Evolutionary conservation across 2,113 vertebrate genomes (phyloP).

Genomic region (Calidris pugnax): DNA sequence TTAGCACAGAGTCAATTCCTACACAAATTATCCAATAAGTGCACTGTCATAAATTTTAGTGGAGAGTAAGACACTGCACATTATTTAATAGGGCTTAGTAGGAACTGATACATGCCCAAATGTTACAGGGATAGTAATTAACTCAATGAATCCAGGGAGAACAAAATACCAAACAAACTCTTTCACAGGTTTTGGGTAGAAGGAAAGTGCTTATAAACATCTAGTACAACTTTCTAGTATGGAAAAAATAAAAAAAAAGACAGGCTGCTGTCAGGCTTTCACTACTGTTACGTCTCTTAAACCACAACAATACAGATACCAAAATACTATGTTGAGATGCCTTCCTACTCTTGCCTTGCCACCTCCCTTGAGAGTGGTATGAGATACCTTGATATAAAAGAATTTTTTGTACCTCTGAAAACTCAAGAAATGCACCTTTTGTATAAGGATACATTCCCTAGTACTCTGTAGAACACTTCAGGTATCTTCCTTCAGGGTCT

Average conservation of each 20-base stretch:
- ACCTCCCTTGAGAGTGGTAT: background rate
- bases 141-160: background rate
- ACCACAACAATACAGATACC: background rate
- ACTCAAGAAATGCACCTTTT: background rate
- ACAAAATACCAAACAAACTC: background rate
- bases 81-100: background rate
- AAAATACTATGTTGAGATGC: background rate
- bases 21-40: background rate
- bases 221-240: background rate
- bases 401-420: background rate
- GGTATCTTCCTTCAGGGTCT: background rate
- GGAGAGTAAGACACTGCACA: background rate
- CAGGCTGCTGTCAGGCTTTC: background rate
- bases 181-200: background rate
- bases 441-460: background rate
- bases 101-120: background rate
- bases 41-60: background rate
- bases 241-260: background rate
- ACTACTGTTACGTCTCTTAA: background rate
- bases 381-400: background rate
- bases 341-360: background rate
- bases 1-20: background rate
- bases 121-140: background rate
- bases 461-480: background rate
- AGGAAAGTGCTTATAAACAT: background rate